These are phyloP conservation scores for Zonitis immaculata DNA, from an alignment of 2,888 invertebrate species.

Conservation along the genomic window DNA sequence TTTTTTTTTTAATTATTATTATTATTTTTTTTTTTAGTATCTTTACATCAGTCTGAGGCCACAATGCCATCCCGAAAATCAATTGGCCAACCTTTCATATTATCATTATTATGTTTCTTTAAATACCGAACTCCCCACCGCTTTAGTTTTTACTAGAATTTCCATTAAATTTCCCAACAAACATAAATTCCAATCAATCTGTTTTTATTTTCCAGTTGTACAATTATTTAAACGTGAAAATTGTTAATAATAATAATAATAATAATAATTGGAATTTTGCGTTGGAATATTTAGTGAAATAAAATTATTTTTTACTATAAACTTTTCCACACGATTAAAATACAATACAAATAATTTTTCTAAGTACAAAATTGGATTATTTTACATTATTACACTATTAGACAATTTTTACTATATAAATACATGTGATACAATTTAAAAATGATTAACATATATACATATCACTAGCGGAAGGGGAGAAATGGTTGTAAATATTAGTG, in stretches of 20 bases:
- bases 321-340: constrained; percentile 32
- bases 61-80: constrained; percentile 39
- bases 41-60: constrained; percentile 52
- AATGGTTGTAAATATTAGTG: constrained; percentile 15
- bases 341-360: constrained; percentile 38
- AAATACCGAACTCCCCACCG: constrained; percentile 36
- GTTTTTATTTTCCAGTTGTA: not conserved
- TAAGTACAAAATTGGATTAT: constrained; percentile 43
- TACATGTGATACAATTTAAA: constrained; percentile 41
- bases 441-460: constrained; percentile 43
- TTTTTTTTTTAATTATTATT: not conserved
- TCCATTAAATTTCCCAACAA: not conserved
- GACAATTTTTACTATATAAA: constrained; percentile 40
- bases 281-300: not conserved
- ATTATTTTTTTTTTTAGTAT: constrained; percentile 39
- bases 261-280: not conserved
- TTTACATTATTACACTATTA: constrained; percentile 45
- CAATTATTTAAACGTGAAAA: not conserved
- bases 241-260: no score
- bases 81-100: constrained; percentile 34
- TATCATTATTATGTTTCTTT: not conserved
- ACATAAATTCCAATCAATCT: not conserved
- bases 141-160: constrained; percentile 19
- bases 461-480: constrained; percentile 40
- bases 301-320: not conserved